These are phyloP conservation scores for Calameuta pallipes DNA, from an alignment of 2,888 invertebrate genomes.

Conservation along the genomic window DNA sequence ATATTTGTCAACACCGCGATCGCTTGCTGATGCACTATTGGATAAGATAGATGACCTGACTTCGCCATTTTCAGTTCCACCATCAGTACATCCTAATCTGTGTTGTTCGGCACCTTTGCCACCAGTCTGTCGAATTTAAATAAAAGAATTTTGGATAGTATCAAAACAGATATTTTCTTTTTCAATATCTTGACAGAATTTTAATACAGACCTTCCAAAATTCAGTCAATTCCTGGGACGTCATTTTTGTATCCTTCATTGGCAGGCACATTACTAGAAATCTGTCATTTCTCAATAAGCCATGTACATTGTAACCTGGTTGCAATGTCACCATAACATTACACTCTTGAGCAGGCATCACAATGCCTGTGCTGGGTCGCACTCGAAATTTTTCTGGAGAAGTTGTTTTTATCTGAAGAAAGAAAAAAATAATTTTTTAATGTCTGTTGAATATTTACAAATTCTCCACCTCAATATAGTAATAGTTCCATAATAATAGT, in stretches of 20 bases:
- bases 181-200: background rate
- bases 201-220: conserved; percentile 75
- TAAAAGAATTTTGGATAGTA: background rate
- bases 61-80: conserved; percentile 47
- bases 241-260: conserved; percentile 70
- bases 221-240: conserved; percentile 75
- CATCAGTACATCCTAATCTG: conserved; percentile 76
- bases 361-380: conserved; percentile 84
- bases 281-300: conserved; percentile 79
- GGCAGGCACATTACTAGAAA: conserved; percentile 89
- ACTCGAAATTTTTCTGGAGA: conserved; percentile 96
- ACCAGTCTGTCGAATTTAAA: conserved; percentile 57
- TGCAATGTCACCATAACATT: conserved; percentile 81
- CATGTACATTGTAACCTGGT: conserved; percentile 76
- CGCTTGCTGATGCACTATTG: conserved; percentile 39
- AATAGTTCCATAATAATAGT: background rate
- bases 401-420: conserved; percentile 90
- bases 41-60: conserved; percentile 39
- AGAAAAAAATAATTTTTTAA: conserved; percentile 30
- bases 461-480: background rate
- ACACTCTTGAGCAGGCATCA: conserved; percentile 74
- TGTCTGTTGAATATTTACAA: background rate
- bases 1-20: conserved; percentile 51
- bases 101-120: conserved; percentile 77
- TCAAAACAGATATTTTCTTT: background rate